A percentile compares a stretch with the other conserved stretches of the same genome.
phyloP scores from a whole-genome alignment of 2,888 invertebrate genomes.

The Calliphora vomitoria region DNA sequence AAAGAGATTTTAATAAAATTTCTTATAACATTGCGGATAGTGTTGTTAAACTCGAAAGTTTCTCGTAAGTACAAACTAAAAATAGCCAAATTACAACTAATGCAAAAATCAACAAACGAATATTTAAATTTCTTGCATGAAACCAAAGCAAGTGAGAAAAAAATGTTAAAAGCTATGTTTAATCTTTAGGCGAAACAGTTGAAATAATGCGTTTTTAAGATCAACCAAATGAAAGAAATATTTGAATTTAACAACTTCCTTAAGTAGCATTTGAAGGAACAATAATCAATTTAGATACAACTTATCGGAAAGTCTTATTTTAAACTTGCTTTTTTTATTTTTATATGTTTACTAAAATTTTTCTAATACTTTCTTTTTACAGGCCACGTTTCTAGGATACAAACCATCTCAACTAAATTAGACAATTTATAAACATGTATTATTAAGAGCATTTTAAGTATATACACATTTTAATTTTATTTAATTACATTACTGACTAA shows the following conservation, averaged over 20 bases:
- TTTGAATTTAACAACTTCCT: no score
- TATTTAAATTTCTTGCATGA: no score
- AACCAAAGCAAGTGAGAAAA: no score
- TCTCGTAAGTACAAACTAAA: constrained; percentile 59
- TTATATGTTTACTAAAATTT: constrained; percentile 40
- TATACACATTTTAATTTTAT: constrained; percentile 14
- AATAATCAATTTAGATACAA: neutral
- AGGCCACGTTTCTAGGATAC: constrained; percentile 66
- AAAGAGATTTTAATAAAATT: neutral
- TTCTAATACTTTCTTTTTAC: constrained; percentile 64
- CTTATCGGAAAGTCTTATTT: constrained; percentile 3
- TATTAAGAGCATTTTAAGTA: constrained; percentile 32
- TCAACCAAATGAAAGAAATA: no score
- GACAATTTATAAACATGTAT: constrained; percentile 3
- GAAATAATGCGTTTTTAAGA: no score
- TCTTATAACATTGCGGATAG: constrained; percentile 28
- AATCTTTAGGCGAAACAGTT: no score
- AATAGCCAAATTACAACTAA: no score
- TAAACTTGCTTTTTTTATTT: neutral
- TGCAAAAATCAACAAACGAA: no score
- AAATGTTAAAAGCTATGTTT: no score
- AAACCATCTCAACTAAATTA: constrained; percentile 11
- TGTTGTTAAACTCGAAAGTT: constrained; percentile 24
- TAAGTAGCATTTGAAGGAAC: no score
- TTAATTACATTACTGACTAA: neutral